phyloP scores from a whole-genome alignment of 2,113 vertebrate species.

The Nothobranchius kuhntae region DNA sequence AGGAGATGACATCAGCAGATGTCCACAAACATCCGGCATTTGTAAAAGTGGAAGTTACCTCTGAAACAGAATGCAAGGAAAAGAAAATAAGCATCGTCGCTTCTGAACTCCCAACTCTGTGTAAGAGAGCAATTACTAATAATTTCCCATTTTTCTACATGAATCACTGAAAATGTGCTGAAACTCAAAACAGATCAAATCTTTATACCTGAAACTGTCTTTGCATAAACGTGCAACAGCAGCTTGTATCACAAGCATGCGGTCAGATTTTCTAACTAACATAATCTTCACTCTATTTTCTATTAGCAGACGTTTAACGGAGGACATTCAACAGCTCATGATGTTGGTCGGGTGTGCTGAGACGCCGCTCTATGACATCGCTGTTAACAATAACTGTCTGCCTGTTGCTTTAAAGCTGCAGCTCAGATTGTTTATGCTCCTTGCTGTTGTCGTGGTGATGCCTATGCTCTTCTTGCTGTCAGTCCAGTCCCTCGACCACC shows the following conservation, averaged over 20 bases:
- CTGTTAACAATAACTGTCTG: background rate
- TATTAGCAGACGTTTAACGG: background rate
- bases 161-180: background rate
- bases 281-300: background rate
- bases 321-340: background rate
- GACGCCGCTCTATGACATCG: slow-evolving; percentile 9
- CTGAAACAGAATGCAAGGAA: no score
- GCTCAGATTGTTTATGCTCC: slow-evolving; percentile 2
- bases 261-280: background rate
- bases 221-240: background rate
- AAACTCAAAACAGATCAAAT: slow-evolving; percentile 1
- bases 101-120: no score
- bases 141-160: background rate
- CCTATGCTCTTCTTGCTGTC: slow-evolving; percentile 12
- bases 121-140: no score
- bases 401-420: background rate
- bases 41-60: no score
- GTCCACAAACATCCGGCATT: no score
- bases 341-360: slow-evolving; percentile 1
- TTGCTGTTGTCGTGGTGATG: background rate
- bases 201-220: background rate
- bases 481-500: slow-evolving; percentile 1
- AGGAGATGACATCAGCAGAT: no score
- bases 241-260: slow-evolving; percentile 1
- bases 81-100: no score